Evolutionary conservation across 2,888 invertebrate genomes (phyloP).

Genomic region (Corythucha ciliata): DNA sequence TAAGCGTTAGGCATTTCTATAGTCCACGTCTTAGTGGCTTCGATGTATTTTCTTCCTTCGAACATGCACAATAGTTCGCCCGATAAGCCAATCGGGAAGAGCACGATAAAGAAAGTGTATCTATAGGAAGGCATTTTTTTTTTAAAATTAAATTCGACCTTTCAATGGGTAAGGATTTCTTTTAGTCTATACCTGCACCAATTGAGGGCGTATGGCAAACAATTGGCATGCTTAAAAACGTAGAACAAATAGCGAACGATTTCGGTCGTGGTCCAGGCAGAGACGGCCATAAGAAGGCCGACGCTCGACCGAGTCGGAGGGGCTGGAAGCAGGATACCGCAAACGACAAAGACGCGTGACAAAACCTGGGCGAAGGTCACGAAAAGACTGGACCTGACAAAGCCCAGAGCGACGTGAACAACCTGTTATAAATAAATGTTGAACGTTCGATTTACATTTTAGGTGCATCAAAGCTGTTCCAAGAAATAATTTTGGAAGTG

Average conservation of each 20-base stretch:
- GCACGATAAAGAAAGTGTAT: constrained; percentile 80
- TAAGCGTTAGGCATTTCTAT: constrained; percentile 80
- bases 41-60: constrained; percentile 64
- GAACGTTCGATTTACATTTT: too few species aligned
- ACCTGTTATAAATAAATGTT: too few species aligned
- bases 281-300: constrained; percentile 69
- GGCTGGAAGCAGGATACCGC: constrained; percentile 69
- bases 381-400: constrained; percentile 76
- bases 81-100: constrained; percentile 90
- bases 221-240: constrained; percentile 63
- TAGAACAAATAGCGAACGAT: constrained; percentile 90
- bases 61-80: constrained; percentile 82
- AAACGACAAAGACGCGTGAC: constrained; percentile 82
- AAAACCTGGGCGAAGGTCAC: constrained; percentile 78
- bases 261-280: constrained; percentile 92
- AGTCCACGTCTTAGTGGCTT: too few species aligned
- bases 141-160: too few species aligned
- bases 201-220: constrained; percentile 62
- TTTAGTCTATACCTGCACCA: constrained; percentile 61
- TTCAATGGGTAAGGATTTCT: neutral
- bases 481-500: too few species aligned
- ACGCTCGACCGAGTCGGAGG: constrained; percentile 61
- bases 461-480: too few species aligned
- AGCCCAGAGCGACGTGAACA: constrained; percentile 64
- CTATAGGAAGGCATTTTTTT: too few species aligned